Conservation (phyloP, 2,113 vertebrate genomes). For the Entomyzon cyanotis region DNA sequence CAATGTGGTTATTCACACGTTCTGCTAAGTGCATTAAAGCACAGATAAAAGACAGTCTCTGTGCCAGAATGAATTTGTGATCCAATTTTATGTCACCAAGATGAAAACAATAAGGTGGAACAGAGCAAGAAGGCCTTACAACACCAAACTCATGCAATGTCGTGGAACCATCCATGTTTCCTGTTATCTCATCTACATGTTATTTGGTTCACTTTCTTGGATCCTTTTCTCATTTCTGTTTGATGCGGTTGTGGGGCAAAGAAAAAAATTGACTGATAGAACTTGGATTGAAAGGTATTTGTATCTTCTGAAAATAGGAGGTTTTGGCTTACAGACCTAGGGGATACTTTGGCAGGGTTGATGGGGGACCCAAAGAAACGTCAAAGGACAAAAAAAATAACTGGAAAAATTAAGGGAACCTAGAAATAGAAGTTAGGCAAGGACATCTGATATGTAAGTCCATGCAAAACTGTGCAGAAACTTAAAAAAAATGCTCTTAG, state of each 20-base stretch:
- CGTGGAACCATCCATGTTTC: not conserved
- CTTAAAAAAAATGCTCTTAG: not conserved
- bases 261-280: not conserved
- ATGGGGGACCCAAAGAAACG: not conserved
- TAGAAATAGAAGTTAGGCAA: not conserved
- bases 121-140: not conserved
- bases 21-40: not conserved
- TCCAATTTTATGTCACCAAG: not conserved
- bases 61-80: not conserved
- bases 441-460: not conserved
- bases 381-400: not conserved
- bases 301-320: not conserved
- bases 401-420: not conserved
- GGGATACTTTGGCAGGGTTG: not conserved
- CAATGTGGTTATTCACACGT: not conserved
- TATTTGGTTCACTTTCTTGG: not conserved
- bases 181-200: not conserved
- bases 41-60: not conserved
- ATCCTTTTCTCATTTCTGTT: not conserved
- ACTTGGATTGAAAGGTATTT: not conserved
- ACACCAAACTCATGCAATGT: not conserved
- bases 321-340: not conserved
- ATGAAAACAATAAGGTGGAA: not conserved
- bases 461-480: not conserved
- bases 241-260: accelerated